Evolutionary conservation across 2,113 vertebrate species (phyloP).

Genomic region (Prietella phreatophila): DNA sequence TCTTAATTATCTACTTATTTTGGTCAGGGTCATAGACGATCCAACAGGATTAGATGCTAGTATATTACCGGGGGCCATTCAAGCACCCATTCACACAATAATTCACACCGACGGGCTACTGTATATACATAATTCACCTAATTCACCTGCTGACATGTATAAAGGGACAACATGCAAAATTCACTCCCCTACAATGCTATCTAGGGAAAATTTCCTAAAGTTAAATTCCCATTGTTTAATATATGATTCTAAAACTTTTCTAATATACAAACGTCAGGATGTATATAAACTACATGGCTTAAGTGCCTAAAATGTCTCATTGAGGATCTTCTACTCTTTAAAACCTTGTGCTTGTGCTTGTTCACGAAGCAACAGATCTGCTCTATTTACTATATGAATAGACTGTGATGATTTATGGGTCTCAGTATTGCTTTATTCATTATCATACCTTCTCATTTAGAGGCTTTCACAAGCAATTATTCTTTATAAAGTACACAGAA

Average conservation of each 20-base stretch:
- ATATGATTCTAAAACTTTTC: not conserved
- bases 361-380: not conserved
- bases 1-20: not conserved
- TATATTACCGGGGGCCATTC: not conserved
- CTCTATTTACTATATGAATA: slow-evolving; percentile 5
- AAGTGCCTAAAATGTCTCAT: not conserved
- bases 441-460: slow-evolving; percentile 30
- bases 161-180: not conserved
- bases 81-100: not conserved
- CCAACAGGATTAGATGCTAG: not conserved
- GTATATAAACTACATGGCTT: not conserved
- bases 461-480: not conserved
- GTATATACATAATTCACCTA: too few relatives aligned
- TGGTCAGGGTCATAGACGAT: not conserved
- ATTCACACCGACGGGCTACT: too few relatives aligned
- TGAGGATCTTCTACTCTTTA: not conserved
- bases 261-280: not conserved
- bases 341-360: not conserved
- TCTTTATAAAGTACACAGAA: not conserved
- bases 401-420: slow-evolving; percentile 23
- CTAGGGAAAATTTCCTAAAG: not conserved
- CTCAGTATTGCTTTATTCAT: slow-evolving; percentile 24
- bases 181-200: not conserved
- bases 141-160: too few relatives aligned
- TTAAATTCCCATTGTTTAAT: not conserved